Evolutionary conservation across 2,797 vertebrate species (phyloP), one percentile per base, ranked within the genome.

Genomic region (Taenioides sp.): DNA sequence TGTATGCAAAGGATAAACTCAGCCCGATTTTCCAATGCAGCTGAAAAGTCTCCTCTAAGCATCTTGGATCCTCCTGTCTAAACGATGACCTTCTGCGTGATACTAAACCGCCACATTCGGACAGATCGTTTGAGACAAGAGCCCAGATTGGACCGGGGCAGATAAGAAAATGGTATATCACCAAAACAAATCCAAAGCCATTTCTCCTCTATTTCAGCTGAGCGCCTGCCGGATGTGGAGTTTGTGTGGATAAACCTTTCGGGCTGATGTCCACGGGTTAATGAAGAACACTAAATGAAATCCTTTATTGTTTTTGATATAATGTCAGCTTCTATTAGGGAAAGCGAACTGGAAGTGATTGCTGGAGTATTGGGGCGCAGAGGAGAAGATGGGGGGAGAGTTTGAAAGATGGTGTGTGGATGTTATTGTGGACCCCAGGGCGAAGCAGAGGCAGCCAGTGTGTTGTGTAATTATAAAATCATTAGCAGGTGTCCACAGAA

Each of bases 281-380:
- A 97, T 95, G 96, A 97, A 96, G 95, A 96, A 95, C 95, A 94
- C 94, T 95, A 95, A 94, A 95, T 88, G 91, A 95, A 94, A 95
- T 94, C 94, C 95, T 95, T 96, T 95, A 97, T 97, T 96, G 95
- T 96, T 95, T 97, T 97, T 97, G 96, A 97, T 96, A 94, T 96
- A 95, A 96, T 94, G 97, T 96, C 96, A 96, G 94, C 94, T 96
- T 96, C 95, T 94, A 97, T 97, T 97, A 96, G 73, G 84, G 83
- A 86, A 89, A 83, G 76, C 58, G 75, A 90, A 77, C 91, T 76
- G 65, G 77, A 79, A 88, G 86, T 88, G 87, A 92, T 89, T 88
- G 86, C 86, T 71, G 76, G 84, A 87, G 80, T 83, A 84, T 84
- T 49, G 50, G 82, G 86, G 86, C 86, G 78, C 76, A 75, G 82